Base-by-base conservation (phyloP, 2,888 invertebrate species). In the Napeogenes sylphis region DNA sequence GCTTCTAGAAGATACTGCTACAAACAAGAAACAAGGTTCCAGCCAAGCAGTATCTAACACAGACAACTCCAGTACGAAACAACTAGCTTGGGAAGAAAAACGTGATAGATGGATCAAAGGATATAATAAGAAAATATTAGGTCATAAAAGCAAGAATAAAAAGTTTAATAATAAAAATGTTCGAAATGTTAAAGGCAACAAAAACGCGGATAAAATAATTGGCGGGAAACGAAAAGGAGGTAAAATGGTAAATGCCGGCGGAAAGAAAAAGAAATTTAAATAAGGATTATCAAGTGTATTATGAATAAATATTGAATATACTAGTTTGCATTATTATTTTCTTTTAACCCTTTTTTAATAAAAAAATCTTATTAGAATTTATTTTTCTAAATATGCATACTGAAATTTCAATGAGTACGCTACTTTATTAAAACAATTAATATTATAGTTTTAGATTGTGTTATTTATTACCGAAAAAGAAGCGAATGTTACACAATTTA, bases 11-110 rank as follows among this genome's bases (percentile, higher is more conserved):
- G 96, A 97, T 65, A 95, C 95, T 56, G 95, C 95, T 0, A 91
- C 92, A 56, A 91, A 93, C 4, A 93, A 93, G 73, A 91, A 91
- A 33, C 91, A 91, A 66, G 91, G 91, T 0, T 94, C 95, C 21
- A 93, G 94, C 56, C 93, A 93, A 80, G 93, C 93, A 0, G 88
- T 95, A 10, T 93, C 93, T 3, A 95, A 95, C 75, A 92, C 92
- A 62, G 97, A 97, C 76, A 96, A 96, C 75, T 93, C 97, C 0
- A 94, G 95, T 72, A 85, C 84, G 5, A 96, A 96, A 77, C 96
- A 97, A 84, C 76, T 97, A 30, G 93, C 94, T 53, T 97, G 97
- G 97, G 97, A 97, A 84, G 93, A 94, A 45, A 94, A 93, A 21
- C 85, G 96, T 33, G 91, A 94, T 69, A 78, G 82, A 13, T 93